A percentile compares a stretch with the other conserved stretches of the same genome.
These are phyloP conservation scores for Gorsachius goisagi DNA, from an alignment of 2,113 vertebrate species.

Conservation along the genomic window DNA sequence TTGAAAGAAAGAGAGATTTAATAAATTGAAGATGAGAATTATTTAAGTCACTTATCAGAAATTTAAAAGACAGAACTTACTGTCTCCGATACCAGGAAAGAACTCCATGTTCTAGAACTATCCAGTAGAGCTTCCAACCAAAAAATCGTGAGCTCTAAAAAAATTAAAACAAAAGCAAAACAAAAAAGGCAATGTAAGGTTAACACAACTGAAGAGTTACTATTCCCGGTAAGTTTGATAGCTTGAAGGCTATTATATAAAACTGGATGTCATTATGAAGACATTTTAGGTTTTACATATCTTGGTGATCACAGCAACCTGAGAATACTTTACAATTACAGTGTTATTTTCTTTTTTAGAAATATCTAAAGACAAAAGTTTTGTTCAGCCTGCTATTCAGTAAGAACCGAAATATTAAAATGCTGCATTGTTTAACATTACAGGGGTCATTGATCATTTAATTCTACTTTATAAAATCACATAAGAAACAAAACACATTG, in stretches of 20 bases:
- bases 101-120: slow-evolving; percentile 88
- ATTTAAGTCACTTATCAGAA: background rate
- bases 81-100: slow-evolving; percentile 90
- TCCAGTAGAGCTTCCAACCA: slow-evolving; percentile 88
- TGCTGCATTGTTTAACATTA: background rate
- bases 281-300: background rate
- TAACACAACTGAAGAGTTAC: background rate
- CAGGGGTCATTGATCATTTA: background rate
- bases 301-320: background rate
- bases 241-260: background rate
- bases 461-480: background rate
- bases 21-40: background rate
- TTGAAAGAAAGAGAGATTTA: slow-evolving; percentile 54
- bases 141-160: slow-evolving; percentile 86
- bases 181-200: background rate
- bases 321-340: background rate
- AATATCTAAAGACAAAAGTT: background rate
- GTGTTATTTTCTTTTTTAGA: background rate
- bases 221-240: background rate
- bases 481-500: background rate
- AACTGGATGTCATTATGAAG: background rate
- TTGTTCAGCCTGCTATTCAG: background rate
- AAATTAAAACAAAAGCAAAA: background rate
- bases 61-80: slow-evolving; percentile 76
- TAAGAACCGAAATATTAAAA: background rate